A percentile compares a stretch with the other conserved stretches of the same genome.
phyloP scores from a whole-genome alignment of 2,113 vertebrate species.

The Sinocyclocheilus grahami region DNA sequence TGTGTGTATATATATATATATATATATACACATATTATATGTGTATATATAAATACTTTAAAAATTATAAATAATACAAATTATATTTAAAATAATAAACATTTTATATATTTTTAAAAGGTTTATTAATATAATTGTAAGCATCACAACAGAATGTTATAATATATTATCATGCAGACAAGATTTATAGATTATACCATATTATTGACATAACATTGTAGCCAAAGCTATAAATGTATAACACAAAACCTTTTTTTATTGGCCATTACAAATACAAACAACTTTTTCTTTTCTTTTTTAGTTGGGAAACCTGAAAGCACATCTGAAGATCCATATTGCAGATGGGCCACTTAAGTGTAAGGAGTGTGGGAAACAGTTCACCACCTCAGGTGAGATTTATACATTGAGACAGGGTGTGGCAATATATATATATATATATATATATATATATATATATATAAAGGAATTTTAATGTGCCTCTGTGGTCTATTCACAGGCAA shows the following conservation, averaged over 20 bases:
- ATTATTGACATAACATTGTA: neutral
- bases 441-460: neutral
- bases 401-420: neutral
- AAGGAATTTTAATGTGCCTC: neutral
- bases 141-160: neutral
- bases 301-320: conserved; percentile 94
- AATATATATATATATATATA: neutral
- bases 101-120: neutral
- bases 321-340: conserved; percentile 92
- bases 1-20: too few species aligned
- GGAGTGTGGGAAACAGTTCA: conserved; percentile 98
- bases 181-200: neutral
- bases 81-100: neutral
- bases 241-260: neutral
- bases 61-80: neutral
- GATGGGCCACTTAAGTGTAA: conserved; percentile 95
- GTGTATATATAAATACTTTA: too few species aligned
- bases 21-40: too few species aligned
- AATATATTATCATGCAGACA: neutral
- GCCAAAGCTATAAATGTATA: neutral
- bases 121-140: neutral
- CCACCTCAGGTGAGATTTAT: conserved; percentile 87
- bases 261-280: neutral
- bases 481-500: conserved; percentile 79
- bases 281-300: conserved; percentile 54